Evolutionary conservation across 2,888 invertebrate species (phyloP), one percentile per base, ranked within the genome.

Genomic region (Rotaria macrura): DNA sequence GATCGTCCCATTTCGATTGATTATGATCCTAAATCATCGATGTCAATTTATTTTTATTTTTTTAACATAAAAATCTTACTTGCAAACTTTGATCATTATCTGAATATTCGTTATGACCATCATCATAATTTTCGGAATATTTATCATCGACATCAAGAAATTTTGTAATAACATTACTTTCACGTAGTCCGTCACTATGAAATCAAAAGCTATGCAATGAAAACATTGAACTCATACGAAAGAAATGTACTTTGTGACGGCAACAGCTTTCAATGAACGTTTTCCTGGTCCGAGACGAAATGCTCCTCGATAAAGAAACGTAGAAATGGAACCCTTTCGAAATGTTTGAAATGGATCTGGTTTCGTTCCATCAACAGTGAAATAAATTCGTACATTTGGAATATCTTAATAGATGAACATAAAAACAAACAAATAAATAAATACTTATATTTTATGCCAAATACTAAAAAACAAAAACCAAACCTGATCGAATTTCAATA

Each of bases 321-420:
- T 91, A 10, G 89, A 87, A 87, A 90, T 90, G 72, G 88, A 87
- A 0, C 90, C 90, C 23, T 88, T 89, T 79, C 89, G 88, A 85
- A 89, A 90, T n/a, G 89, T 87, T 86, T 90, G 89, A 85, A 90
- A 90, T 52, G 91, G 90, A 86, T 88, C 88, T n/a, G 91, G 91
- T 86, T 90, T 90, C 17, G 89, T 89, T 7, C 91, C 91, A 89
- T 91, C 90, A 34, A 90, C 90, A n/a, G 90, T 90, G 88, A 91
- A 91, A 87, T 89, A 91, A 47, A 91, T 88, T 86, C 89, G 89
- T 85, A 89, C 89, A 72, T 89, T 89, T 85, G 89, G 89, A 47
- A 89, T 89, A 85, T 91, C 91, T 91, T n/a, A n/a, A 87, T 55
- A 88, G 88, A 54, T 34, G n/a, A n/a, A n/a, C n/a, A n/a, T n/a